These are phyloP conservation scores for Riptortus pedestris DNA, from an alignment of 1,140 invertebrate genomes.

Conservation along the genomic window DNA sequence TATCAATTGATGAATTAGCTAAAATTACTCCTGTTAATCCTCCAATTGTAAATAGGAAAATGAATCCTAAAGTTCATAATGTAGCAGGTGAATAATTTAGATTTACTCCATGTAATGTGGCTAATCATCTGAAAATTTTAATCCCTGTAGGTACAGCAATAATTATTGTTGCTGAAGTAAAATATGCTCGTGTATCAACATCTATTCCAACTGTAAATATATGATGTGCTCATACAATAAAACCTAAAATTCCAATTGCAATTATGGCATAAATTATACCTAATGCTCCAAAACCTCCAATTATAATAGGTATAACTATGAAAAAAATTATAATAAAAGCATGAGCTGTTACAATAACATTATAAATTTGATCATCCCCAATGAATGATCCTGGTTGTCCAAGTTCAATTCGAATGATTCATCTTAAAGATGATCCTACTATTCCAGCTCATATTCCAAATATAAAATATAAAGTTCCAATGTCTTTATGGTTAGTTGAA, in stretches of 20 bases:
- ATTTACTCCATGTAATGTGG: slow-evolving; percentile 9
- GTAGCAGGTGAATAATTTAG: background rate
- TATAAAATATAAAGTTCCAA: slow-evolving; percentile 62
- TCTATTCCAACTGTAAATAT: slow-evolving; percentile 27
- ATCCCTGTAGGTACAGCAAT: slow-evolving; percentile 28
- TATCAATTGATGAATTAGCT: slow-evolving; percentile 16
- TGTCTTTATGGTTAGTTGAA: slow-evolving; percentile 67
- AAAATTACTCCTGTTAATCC: slow-evolving; percentile 8
- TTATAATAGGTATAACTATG: too few species aligned
- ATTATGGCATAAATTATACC: background rate
- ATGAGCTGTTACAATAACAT: too few species aligned
- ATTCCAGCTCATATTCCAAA: slow-evolving; percentile 55
- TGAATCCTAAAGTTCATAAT: slow-evolving; percentile 2
- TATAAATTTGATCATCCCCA: too few species aligned
- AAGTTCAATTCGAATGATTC: too few species aligned
- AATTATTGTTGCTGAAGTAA: slow-evolving; percentile 28
- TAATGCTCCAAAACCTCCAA: too few species aligned
- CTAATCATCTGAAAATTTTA: slow-evolving; percentile 26
- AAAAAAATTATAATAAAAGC: too few species aligned
- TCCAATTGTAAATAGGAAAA: slow-evolving; percentile 6
- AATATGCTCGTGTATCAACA: slow-evolving; percentile 23
- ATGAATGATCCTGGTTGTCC: too few species aligned
- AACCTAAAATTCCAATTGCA: slow-evolving; percentile 3
- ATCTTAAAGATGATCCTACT: slow-evolving; percentile 26
- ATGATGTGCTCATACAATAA: slow-evolving; percentile 30